Evolutionary conservation across 2,797 vertebrate species (phyloP).

Genomic region (Podargus strigoides): DNA sequence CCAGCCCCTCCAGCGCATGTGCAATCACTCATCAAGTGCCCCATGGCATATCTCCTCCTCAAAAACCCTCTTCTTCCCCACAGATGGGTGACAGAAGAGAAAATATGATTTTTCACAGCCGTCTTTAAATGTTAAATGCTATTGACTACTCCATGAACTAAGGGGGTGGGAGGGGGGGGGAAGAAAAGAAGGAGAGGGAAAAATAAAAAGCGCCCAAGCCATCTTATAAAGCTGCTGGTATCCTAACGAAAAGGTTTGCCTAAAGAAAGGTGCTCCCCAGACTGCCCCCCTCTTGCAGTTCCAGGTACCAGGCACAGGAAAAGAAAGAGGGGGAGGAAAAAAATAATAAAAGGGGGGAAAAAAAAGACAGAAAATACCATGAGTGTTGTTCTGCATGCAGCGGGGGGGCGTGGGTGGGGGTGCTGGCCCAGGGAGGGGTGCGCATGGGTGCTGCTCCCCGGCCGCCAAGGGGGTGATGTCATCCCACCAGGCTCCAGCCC

Average conservation of each 20-base stretch:
- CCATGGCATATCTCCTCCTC: background rate
- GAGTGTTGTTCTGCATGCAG: background rate
- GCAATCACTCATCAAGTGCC: background rate
- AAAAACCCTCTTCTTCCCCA: background rate
- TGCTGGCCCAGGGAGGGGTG: background rate
- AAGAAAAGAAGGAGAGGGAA: rapidly evolving
- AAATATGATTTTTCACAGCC: background rate
- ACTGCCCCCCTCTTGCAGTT: background rate
- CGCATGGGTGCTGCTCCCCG: conserved; percentile 11
- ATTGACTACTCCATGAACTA: background rate
- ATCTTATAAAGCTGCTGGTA: background rate
- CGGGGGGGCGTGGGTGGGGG: background rate
- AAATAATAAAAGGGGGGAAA: background rate
- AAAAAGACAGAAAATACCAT: background rate
- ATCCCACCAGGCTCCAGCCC: conserved; percentile 27
- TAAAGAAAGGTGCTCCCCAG: background rate
- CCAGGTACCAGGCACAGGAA: background rate
- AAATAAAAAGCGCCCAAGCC: background rate
- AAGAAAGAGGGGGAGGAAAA: background rate
- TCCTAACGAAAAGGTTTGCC: background rate
- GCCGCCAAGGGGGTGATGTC: conserved; percentile 45
- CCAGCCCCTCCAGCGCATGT: background rate
- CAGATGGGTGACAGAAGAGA: background rate
- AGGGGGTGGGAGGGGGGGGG: rapidly evolving
- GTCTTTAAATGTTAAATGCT: background rate